Evolutionary conservation across 2,888 invertebrate species (phyloP), one percentile per base, ranked within the genome.

Genomic region (Thereva nobilitata): DNA sequence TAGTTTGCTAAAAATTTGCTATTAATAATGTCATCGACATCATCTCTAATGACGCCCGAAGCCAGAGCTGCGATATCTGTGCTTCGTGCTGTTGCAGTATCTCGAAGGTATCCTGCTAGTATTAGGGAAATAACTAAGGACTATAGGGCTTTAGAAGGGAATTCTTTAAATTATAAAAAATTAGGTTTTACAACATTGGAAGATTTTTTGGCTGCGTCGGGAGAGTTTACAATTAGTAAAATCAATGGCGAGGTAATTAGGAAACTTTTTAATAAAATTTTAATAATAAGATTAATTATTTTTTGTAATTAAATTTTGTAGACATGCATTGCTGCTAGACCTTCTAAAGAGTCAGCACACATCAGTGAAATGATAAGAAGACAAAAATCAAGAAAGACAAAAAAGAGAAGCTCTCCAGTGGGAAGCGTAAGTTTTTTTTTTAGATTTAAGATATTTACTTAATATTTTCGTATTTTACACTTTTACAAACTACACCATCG

Each of bases 111-210:
- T 61, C 78, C 79, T 68, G 75, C 76, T 47, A 73, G 72, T 56
- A 68, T 79, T 52, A 66, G 67, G 3, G 69, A 74, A n/a, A 72
- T 83, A 72, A 42, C 76, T 85, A 86, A 82, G 53, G 90, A 91
- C 74, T 90, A 87, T 76, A 79, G 77, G 59, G 84, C 84, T 71
- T 76, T 90, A 37, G 86, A 88, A 75, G 88, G 88, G 37, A 84
- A 84, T 75, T 79, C 80, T 72, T 86, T 91, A 72, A 89, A 89
- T 5, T 89, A 79, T 73, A 80, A 78, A 67, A 82, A 82, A 72
- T 79, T 88, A 65, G 89, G 89, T 4, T 89, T 82, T 77, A 74
- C 79, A 45, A 79, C 80, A 6, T 77, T 89, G 6, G 85, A 87
- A 68, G 85, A 86, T 44, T 82, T 91, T 69, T 80, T 90, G 42